A percentile compares a stretch with the other conserved stretches of the same genome.
These are phyloP conservation scores for Paracentrotus lividus DNA, from an alignment of 53 echinoderm and acorn worm species.

Conservation along the genomic window DNA sequence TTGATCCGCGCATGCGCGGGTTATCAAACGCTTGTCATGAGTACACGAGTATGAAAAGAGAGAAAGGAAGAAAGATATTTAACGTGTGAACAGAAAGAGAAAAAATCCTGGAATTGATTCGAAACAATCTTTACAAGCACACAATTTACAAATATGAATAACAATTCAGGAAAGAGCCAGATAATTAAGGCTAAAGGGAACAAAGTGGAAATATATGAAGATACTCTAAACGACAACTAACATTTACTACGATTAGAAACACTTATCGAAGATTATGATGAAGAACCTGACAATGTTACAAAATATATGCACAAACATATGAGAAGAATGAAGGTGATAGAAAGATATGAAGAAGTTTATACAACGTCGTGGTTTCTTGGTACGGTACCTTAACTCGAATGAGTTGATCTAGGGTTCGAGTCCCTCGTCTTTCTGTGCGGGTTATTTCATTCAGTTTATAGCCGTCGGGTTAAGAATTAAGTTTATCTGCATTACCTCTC, in stretches of 20 bases:
- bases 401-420: neutral
- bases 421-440: neutral
- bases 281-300: too few species aligned
- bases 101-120: neutral
- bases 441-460: neutral
- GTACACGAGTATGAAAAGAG: conserved; percentile 23
- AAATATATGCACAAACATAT: neutral
- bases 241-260: neutral
- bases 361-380: neutral
- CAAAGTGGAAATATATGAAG: neutral
- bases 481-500: conserved; percentile 57
- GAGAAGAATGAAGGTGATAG: neutral
- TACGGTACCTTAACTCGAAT: neutral
- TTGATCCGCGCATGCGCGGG: conserved; percentile 44
- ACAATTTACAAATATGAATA: neutral
- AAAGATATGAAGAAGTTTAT: neutral
- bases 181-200: neutral
- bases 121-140: neutral
- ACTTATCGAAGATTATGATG: neutral
- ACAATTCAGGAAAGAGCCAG: neutral
- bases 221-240: neutral
- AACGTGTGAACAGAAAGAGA: neutral
- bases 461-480: conserved; percentile 47
- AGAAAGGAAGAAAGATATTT: neutral
- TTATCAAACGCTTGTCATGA: conserved; percentile 46